These are phyloP conservation scores for Chlorocebus sabaeus DNA, from an alignment of 2,113 vertebrate genomes.

Conservation along the genomic window DNA sequence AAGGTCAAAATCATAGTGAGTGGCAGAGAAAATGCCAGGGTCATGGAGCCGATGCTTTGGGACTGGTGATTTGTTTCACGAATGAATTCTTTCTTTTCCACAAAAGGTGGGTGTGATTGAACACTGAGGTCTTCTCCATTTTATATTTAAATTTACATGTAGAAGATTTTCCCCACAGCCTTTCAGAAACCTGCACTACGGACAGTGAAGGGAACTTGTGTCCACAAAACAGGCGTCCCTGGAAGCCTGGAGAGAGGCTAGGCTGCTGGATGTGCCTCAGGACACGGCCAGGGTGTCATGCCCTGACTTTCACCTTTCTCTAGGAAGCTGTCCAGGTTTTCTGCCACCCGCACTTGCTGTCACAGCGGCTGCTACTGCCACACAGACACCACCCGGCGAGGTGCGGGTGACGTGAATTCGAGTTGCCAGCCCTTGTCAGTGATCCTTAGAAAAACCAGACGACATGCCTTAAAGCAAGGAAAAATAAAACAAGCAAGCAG, in stretches of 20 bases:
- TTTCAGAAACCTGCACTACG: background rate
- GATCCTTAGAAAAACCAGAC: background rate
- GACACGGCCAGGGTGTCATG: background rate
- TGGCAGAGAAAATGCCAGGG: background rate
- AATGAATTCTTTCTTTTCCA: background rate
- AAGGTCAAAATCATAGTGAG: background rate
- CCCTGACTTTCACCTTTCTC: background rate
- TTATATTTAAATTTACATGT: background rate
- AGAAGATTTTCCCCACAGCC: background rate
- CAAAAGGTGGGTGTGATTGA: background rate
- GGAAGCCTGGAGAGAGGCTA: background rate
- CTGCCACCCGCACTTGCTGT: background rate
- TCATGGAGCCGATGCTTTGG: background rate
- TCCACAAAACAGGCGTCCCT: background rate
- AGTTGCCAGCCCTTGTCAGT: background rate
- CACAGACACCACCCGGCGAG: too few relatives aligned
- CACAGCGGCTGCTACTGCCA: background rate
- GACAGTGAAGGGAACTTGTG: too few relatives aligned
- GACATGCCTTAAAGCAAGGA: background rate
- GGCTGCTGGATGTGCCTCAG: background rate
- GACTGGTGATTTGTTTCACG: too few relatives aligned
- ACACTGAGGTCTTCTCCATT: too few relatives aligned
- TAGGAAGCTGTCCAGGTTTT: background rate
- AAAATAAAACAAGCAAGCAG: background rate
- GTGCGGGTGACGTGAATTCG: background rate